Percentiles rank a stretch among this genome's conserved stretches.
Conservation (phyloP, 92 coral and sea anemone species). For the Paramuricea clavata region DNA sequence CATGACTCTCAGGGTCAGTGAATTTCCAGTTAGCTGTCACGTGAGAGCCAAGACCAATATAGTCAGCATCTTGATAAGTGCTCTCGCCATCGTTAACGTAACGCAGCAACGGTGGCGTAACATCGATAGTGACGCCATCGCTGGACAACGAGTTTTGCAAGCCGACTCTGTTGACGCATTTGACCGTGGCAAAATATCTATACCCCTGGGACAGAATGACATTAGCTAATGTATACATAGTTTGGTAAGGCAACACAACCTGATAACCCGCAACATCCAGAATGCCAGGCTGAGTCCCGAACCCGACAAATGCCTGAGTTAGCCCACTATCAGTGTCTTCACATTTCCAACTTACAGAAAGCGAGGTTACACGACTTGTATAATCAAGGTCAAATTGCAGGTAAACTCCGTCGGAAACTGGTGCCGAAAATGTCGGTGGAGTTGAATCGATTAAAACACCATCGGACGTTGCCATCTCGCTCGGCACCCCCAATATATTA, state of each 20-base stretch:
- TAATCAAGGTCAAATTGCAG: constrained; percentile 59
- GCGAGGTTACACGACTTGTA: constrained; percentile 36
- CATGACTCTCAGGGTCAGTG: constrained; percentile 81
- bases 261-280: constrained; percentile 74
- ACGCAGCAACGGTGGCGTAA: constrained; percentile 79
- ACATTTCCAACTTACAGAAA: constrained; percentile 81
- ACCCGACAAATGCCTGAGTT: constrained; percentile 70
- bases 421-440: constrained; percentile 77
- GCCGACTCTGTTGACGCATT: constrained; percentile 85
- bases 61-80: constrained; percentile 15
- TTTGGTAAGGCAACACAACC: constrained; percentile 52
- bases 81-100: constrained; percentile 69
- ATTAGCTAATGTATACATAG: constrained; percentile 47
- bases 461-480: constrained; percentile 77
- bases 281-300: constrained; percentile 95
- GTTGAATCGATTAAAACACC: constrained; percentile 88
- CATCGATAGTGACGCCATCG: constrained; percentile 84
- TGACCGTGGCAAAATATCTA: constrained; percentile 92
- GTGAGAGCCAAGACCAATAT: not conserved
- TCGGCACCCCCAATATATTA: constrained; percentile 85
- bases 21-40: constrained; percentile 75
- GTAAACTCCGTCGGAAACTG: constrained; percentile 76
- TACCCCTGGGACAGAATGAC: constrained; percentile 70
- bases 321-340: constrained; percentile 80
- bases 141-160: constrained; percentile 71